A percentile compares a stretch with the other conserved stretches of the same genome.
These are phyloP conservation scores for Ranitomeya variabilis DNA, from an alignment of 2,113 vertebrate species.

Conservation along the genomic window DNA sequence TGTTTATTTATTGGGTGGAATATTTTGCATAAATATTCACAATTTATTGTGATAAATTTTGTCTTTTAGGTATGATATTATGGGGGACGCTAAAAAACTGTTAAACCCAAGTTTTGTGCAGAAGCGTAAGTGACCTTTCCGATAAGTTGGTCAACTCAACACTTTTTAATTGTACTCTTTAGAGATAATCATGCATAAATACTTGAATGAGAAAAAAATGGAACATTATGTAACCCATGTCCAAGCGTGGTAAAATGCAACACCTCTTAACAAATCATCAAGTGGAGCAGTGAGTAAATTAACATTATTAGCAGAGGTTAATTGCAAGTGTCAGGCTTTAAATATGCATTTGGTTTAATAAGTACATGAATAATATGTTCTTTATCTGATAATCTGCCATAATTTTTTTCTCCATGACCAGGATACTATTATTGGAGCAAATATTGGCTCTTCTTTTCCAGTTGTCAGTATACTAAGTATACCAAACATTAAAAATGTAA, in stretches of 20 bases:
- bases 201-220: neutral
- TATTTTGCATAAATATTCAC: too few relatives aligned
- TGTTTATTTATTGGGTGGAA: too few relatives aligned
- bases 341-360: constrained; percentile 13
- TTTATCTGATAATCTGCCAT: neutral
- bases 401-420: too few relatives aligned
- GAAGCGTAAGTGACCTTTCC: neutral
- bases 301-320: constrained; percentile 38
- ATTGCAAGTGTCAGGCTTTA: constrained; percentile 16
- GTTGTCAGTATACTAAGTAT: too few relatives aligned
- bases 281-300: constrained; percentile 12
- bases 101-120: neutral
- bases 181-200: neutral
- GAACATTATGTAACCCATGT: constrained; percentile 21
- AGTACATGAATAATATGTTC: constrained; percentile 9
- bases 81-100: neutral
- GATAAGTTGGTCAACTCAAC: neutral
- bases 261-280: constrained; percentile 37
- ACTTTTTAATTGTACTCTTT: neutral
- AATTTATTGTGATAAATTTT: too few relatives aligned
- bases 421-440: too few relatives aligned
- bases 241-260: neutral
- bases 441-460: too few relatives aligned
- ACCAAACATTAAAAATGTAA: too few relatives aligned
- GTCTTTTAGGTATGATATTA: neutral